These are phyloP conservation scores for Augiades crinisus DNA, from an alignment of 2,888 invertebrate genomes.

Conservation along the genomic window DNA sequence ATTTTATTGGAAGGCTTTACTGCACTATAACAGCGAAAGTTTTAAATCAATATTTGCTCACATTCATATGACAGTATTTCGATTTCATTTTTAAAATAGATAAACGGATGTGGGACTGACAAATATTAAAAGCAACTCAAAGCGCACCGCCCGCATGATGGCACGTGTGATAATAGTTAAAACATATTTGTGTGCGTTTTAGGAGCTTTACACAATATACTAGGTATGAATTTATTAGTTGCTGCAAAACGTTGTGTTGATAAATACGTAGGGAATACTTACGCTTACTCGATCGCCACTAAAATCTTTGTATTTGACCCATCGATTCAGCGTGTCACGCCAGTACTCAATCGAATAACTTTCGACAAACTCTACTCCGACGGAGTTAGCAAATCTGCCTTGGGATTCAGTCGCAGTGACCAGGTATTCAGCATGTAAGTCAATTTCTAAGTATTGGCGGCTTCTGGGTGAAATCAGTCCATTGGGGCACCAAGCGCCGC, in stretches of 20 bases:
- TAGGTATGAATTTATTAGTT: no score
- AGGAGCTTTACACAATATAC: no score
- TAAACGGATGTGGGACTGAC: not conserved
- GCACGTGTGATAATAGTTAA: not conserved
- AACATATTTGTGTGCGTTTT: no score
- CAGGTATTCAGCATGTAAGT: slow-evolving; percentile 87
- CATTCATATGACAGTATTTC: no score
- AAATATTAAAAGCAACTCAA: not conserved
- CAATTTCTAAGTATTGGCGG: slow-evolving; percentile 91
- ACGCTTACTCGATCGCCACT: slow-evolving; percentile 87
- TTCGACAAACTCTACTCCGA: slow-evolving; percentile 94
- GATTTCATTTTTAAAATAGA: not conserved
- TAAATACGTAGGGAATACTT: not conserved
- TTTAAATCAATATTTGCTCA: no score
- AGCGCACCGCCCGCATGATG: not conserved
- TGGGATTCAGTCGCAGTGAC: slow-evolving; percentile 94
- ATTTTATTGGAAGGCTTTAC: no score
- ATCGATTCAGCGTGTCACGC: slow-evolving; percentile 84
- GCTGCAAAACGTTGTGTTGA: no score
- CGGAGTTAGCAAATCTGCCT: slow-evolving; percentile 94
- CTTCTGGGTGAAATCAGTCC: slow-evolving; percentile 88
- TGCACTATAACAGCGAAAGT: no score
- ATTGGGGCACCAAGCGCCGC: slow-evolving; percentile 97
- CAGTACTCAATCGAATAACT: slow-evolving; percentile 92
- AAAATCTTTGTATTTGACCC: slow-evolving; percentile 90